Conservation (phyloP, 2,888 invertebrate genomes). For the Drosophila falleni region DNA sequence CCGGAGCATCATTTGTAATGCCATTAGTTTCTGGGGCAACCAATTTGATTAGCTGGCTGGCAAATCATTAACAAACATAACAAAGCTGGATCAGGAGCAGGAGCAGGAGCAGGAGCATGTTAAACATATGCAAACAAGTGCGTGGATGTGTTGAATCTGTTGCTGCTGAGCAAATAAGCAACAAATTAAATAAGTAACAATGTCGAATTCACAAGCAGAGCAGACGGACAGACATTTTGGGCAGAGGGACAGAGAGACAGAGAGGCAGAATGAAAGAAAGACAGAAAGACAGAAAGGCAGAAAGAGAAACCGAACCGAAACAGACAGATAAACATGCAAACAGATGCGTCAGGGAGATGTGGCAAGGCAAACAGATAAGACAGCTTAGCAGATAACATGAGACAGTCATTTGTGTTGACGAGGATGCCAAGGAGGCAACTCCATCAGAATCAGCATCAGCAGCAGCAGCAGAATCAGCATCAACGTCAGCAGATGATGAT, state of each 20-base stretch:
- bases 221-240: slow-evolving; percentile 3
- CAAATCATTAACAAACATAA: slow-evolving; percentile 75
- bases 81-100: slow-evolving; percentile 30
- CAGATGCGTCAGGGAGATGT: slow-evolving; percentile 48
- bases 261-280: slow-evolving; percentile 1
- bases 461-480: slow-evolving; percentile 23
- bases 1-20: slow-evolving; percentile 53
- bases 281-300: slow-evolving; percentile 6
- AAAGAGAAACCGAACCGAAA: slow-evolving; percentile 21
- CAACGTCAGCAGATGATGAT: slow-evolving; percentile 24
- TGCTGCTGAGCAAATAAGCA: slow-evolving; percentile 71
- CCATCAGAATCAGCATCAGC: slow-evolving; percentile 4
- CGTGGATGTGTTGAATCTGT: slow-evolving; percentile 49
- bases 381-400: slow-evolving; percentile 80
- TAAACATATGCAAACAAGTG: slow-evolving; percentile 79
- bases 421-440: slow-evolving; percentile 48
- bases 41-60: slow-evolving; percentile 74
- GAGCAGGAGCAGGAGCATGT: slow-evolving; percentile 48
- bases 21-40: slow-evolving; percentile 61
- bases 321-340: slow-evolving; percentile 56
- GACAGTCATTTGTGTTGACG: slow-evolving; percentile 81
- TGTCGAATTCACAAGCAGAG: slow-evolving; percentile 61
- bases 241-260: slow-evolving; percentile 7
- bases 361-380: slow-evolving; percentile 67
- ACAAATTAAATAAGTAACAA: slow-evolving; percentile 81